phyloP scores from a whole-genome alignment of 2,888 invertebrate species.

The Chrysolina oricalcia region DNA sequence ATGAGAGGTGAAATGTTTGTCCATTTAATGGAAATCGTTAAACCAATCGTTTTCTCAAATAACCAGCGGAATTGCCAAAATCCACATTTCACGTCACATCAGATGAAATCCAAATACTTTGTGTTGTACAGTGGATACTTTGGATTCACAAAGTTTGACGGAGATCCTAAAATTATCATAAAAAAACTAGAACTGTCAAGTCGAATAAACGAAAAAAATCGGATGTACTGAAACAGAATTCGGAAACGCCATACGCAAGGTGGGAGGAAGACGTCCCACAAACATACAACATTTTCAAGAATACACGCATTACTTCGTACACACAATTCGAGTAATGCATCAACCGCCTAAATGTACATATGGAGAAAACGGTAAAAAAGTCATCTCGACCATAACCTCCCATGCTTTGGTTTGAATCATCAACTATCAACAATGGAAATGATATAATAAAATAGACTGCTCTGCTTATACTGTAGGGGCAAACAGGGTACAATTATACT shows the following conservation, averaged over 20 bases:
- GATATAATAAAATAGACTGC: constrained; percentile 69
- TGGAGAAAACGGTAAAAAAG: constrained; percentile 36
- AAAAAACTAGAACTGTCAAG: not conserved
- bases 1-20: constrained; percentile 69
- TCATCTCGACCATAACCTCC: constrained; percentile 29
- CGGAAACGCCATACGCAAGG: not conserved
- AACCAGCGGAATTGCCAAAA: constrained; percentile 26
- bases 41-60: constrained; percentile 40
- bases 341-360: constrained; percentile 51
- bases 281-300: constrained; percentile 30
- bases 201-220: not conserved
- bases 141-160: constrained; percentile 7
- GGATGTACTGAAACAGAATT: not conserved
- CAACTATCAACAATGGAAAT: constrained; percentile 63
- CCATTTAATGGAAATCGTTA: constrained; percentile 65
- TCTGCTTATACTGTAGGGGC: constrained; percentile 70
- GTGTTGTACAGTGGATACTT: constrained; percentile 38
- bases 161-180: not conserved
- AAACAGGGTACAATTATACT: constrained; percentile 59
- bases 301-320: not conserved
- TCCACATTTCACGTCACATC: constrained; percentile 64
- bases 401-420: constrained; percentile 59
- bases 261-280: too few species aligned
- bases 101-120: constrained; percentile 48
- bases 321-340: not conserved